Evolutionary conservation across 1,140 invertebrate species (phyloP).

Genomic region (Adoxophyes honmai): DNA sequence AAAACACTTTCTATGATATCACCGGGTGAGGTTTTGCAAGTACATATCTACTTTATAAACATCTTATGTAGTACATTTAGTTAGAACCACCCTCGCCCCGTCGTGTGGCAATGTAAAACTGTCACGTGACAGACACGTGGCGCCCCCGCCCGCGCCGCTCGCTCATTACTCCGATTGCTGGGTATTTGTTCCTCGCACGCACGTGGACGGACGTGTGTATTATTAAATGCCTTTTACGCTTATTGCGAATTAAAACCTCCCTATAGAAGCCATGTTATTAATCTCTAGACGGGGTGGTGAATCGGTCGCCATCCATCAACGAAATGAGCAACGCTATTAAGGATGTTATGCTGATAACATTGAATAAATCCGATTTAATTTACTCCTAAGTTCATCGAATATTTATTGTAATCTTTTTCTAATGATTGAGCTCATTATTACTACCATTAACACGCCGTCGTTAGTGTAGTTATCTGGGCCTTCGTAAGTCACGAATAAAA

Average conservation of each 20-base stretch:
- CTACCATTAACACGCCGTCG: no score
- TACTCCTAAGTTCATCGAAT: neutral
- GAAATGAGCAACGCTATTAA: slow-evolving; percentile 29
- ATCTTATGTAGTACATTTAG: slow-evolving; percentile 34
- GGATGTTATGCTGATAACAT: neutral
- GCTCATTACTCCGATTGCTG: slow-evolving; percentile 65
- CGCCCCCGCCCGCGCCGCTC: slow-evolving; percentile 28
- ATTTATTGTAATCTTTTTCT: neutral
- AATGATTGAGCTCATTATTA: neutral
- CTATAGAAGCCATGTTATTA: slow-evolving; percentile 48
- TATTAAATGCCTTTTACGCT: slow-evolving; percentile 77
- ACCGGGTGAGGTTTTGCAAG: no score
- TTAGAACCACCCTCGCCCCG: slow-evolving; percentile 32
- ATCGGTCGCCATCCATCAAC: slow-evolving; percentile 30
- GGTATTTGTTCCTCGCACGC: slow-evolving; percentile 61
- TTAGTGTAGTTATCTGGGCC: no score
- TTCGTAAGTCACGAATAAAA: no score
- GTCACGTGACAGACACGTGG: slow-evolving; percentile 65
- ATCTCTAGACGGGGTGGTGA: slow-evolving; percentile 44
- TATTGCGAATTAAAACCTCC: slow-evolving; percentile 64
- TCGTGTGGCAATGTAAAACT: slow-evolving; percentile 48
- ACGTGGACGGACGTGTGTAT: slow-evolving; percentile 65
- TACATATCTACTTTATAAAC: slow-evolving; percentile 31
- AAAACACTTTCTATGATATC: no score
- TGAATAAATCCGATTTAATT: neutral